Evolutionary conservation across 2,888 invertebrate genomes (phyloP).

Genomic region (Baccha elongata): DNA sequence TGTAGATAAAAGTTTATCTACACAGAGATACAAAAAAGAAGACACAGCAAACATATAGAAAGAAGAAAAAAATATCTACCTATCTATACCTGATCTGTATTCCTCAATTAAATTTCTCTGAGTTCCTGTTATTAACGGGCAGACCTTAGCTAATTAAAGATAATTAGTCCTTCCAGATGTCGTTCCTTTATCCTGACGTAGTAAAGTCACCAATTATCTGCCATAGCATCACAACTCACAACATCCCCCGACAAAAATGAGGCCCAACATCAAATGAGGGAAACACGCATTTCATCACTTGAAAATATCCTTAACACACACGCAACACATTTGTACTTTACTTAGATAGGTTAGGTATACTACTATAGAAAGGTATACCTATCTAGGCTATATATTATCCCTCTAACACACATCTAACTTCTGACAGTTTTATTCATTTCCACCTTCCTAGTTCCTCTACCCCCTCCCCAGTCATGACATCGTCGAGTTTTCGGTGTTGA

Average conservation of each 20-base stretch:
- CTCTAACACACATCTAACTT: constrained; percentile 62
- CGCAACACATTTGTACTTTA: constrained; percentile 64
- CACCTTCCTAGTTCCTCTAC: constrained; percentile 66
- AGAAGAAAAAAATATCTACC: constrained; percentile 48
- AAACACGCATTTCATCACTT: constrained; percentile 73
- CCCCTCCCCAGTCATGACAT: constrained; percentile 49
- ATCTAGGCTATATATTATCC: constrained; percentile 57
- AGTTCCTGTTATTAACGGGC: constrained; percentile 57
- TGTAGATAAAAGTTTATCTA: neutral
- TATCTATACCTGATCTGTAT: constrained; percentile 52
- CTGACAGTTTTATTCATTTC: constrained; percentile 73
- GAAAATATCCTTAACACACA: constrained; percentile 70
- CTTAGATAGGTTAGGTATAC: constrained; percentile 54
- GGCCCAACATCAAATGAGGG: constrained; percentile 61
- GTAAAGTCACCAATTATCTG: constrained; percentile 71
- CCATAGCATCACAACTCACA: constrained; percentile 55
- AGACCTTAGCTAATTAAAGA: constrained; percentile 70
- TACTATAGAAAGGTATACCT: too few species aligned
- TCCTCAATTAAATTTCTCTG: constrained; percentile 60
- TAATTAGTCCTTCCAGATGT: constrained; percentile 70
- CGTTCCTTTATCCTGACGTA: constrained; percentile 54
- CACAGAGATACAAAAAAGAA: too few species aligned
- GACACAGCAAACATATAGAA: neutral
- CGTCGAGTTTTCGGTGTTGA: constrained; percentile 70
- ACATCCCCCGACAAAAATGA: constrained; percentile 52